Base-by-base conservation (phyloP, 2,888 invertebrate species). In the Philereme transversata region DNA sequence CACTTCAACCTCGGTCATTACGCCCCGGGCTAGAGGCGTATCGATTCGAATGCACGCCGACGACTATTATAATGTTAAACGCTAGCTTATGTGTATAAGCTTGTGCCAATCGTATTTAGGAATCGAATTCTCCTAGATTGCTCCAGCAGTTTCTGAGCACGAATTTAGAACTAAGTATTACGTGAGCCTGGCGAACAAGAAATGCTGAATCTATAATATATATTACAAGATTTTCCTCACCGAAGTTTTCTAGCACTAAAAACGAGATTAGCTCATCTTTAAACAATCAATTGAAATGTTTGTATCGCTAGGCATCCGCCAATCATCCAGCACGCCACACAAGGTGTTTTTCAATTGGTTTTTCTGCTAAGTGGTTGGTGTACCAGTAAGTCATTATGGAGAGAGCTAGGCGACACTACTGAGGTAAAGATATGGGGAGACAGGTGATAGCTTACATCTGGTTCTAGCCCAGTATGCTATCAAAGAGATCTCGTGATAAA, bases 401-500 rank as follows among this genome's bases (percentile, higher is more conserved):
- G 88, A 90, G 86, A 90, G 87, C 83, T 81, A 73, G 68, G 65
- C 68, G 70, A 73, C 81, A 74, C 69, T 76, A 79, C 73, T 77
- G 71, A 73, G 67, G 71, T 74, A 73, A 71, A 68, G 70, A 78
- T 79, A 83, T 79, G 83, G 82, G 69, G 72, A 82, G 79, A 84
- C 84, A 76, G 75, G 84, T 83, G 83, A 84, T 84, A 86, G 79
- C 78, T 79, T 73, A 79, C 62, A 77, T 77, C 81, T 77, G 72
- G 77, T 76, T 79, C 76, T 73, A 71, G 69, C 68, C 70, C 68
- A 65, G 65, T 55, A 63, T 63, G 67, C 68, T 64, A 75, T 68
- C 64, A 65, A 68, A 73, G 66, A 68, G 69, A 72, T 79, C 75
- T 75, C 69, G 68, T 68, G 75, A 79, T 82, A 85, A 86, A 87